Conservation (phyloP, 2,797 vertebrate genomes). For the Calcarius lapponicus region DNA sequence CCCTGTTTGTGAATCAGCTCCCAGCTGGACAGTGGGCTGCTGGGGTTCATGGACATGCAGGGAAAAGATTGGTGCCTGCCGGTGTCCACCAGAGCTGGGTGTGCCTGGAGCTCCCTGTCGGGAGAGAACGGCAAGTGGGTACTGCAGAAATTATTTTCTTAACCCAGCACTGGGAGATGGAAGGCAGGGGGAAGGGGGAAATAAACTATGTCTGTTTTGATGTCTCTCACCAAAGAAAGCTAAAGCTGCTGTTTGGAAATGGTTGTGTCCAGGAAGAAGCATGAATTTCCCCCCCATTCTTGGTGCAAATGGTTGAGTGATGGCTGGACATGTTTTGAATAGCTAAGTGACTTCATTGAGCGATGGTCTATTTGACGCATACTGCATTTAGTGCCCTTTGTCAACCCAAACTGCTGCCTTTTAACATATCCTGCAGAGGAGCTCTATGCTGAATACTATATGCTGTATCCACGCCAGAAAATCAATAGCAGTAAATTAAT, state of each 20-base stretch:
- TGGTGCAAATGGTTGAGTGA: conserved; percentile 82
- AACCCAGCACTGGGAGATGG: conserved; percentile 42
- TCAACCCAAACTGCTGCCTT: conserved; percentile 80
- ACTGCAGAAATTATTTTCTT: conserved; percentile 68
- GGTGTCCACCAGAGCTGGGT: conserved; percentile 1
- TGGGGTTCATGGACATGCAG: neutral
- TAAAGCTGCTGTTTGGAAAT: conserved; percentile 56
- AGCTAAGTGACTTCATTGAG: conserved; percentile 86
- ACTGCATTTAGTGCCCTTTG: conserved; percentile 85
- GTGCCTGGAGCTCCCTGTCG: conserved; percentile 17
- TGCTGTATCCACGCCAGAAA: conserved; percentile 83
- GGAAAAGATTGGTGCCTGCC: neutral
- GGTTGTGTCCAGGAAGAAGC: conserved; percentile 54
- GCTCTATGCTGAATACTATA: conserved; percentile 91
- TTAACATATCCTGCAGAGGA: conserved; percentile 89
- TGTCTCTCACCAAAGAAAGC: conserved; percentile 65
- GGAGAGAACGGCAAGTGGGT: conserved; percentile 30
- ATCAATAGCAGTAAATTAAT: conserved; percentile 93
- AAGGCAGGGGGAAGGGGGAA: neutral
- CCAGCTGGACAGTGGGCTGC: conserved; percentile 18
- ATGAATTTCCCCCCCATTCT: conserved; percentile 50
- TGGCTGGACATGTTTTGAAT: conserved; percentile 85
- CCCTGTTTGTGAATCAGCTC: conserved; percentile 22
- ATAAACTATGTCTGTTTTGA: conserved; percentile 67
- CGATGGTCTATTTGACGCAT: conserved; percentile 86